Percentiles rank a stretch among this genome's conserved stretches.
These are phyloP conservation scores for Diaphora mendica DNA, from an alignment of 2,888 invertebrate species.

Conservation along the genomic window DNA sequence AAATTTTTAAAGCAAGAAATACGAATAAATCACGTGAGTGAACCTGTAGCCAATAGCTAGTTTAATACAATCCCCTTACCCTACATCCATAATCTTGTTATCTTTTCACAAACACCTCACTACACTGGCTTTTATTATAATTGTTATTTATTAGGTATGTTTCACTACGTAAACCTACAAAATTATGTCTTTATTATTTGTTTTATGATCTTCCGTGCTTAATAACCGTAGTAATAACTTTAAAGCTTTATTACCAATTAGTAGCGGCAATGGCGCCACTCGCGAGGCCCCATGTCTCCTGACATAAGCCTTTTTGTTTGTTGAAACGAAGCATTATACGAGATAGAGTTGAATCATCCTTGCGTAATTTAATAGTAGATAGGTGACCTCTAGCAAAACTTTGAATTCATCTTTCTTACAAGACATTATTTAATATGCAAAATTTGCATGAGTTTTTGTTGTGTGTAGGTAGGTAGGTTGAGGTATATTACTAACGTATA, in stretches of 20 bases:
- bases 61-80: neutral
- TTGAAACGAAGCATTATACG: neutral
- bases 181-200: slow-evolving; percentile 32
- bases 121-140: neutral
- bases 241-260: slow-evolving; percentile 35
- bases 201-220: slow-evolving; percentile 34
- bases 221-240: slow-evolving; percentile 28
- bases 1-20: too few relatives aligned
- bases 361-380: neutral
- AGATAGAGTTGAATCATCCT: neutral
- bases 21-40: too few relatives aligned
- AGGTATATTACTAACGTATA: too few relatives aligned
- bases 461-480: too few relatives aligned
- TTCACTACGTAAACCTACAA: slow-evolving; percentile 12
- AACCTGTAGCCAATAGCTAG: too few relatives aligned
- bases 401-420: neutral
- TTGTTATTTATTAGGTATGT: slow-evolving; percentile 5
- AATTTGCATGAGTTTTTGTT: too few relatives aligned
- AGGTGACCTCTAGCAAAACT: neutral
- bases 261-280: slow-evolving; percentile 7
- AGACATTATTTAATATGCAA: too few relatives aligned
- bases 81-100: neutral
- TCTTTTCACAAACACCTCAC: neutral
- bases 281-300: neutral
- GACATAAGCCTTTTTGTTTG: neutral